Base-by-base conservation (phyloP, 2,797 vertebrate species). In the Pangasius macronema region DNA sequence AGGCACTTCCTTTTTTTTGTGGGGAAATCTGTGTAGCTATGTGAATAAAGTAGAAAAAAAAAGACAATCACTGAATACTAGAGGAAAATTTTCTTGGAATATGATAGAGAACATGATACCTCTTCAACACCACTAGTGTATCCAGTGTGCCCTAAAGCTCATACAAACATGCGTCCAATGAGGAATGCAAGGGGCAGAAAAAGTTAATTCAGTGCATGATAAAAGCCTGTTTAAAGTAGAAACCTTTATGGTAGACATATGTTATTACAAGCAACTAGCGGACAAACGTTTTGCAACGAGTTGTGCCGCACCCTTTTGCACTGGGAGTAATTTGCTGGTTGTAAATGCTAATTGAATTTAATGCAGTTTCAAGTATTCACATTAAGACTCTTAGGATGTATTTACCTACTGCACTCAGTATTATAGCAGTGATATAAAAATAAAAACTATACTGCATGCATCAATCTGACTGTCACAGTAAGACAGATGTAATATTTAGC, bases 331-430 rank as follows among this genome's bases (percentile, higher is more conserved):
- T 80, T 57, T 57, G 53, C 20, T 57, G 30, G 10, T 57, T 57
- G 75, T 51, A 51, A 53, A 7, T 80, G 76, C 30, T 80, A 80
- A 80, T 6, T 36, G 30, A 36, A 57, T 80, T 57, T 80, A 24
- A 57, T 77, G 16, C 7, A 55, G 55, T 77, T 55, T 77, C 49
- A 77, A 77, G n/a, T 55, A 55, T 77, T 77, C 49, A 55, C 30
- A 77, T 33, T 55, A 55, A 77, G n/a, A 77, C 51, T 33, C 24
- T 49, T 4, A 18, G 16, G 75, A 55, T 55, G n/a, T 77, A 55
- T 33, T 77, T 33, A 77, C 55, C 49, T 33, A 77, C 53, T 80
- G 53, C 22, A 42, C n/a, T 55, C 24, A 39, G 30, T 39, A 39
- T 59, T 59, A 80, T 27, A 80, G 20, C 76, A 33, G 36, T 42